Percentiles rank a stretch among this genome's conserved stretches.
Conservation (phyloP, 2,113 vertebrate genomes). For the Sigmodon hispidus region DNA sequence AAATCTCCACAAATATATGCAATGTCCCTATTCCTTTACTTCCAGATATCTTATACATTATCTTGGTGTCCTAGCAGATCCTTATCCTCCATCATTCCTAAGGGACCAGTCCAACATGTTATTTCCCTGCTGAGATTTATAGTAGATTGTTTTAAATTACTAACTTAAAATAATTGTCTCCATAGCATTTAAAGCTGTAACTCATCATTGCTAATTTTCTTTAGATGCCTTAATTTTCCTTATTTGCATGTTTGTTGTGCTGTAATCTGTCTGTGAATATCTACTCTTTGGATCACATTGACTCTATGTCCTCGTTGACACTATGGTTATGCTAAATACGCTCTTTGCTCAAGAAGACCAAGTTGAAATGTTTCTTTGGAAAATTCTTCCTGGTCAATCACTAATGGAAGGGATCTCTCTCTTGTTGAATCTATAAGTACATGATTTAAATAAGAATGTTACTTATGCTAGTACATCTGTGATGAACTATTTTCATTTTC, state of each 20-base stretch:
- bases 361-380: neutral
- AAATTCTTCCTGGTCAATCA: neutral
- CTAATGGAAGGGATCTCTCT: neutral
- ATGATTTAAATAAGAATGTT: neutral
- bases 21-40: neutral
- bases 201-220: neutral
- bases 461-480: neutral
- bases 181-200: neutral
- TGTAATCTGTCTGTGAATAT: neutral
- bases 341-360: neutral
- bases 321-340: neutral
- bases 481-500: neutral
- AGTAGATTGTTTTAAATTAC: neutral
- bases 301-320: neutral
- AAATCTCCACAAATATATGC: neutral
- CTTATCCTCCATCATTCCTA: neutral
- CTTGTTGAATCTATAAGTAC: neutral
- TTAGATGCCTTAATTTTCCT: neutral
- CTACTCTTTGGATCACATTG: neutral
- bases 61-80: neutral
- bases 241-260: neutral
- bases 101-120: neutral
- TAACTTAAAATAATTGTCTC: neutral
- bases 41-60: neutral
- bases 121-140: slow-evolving; percentile 12